Conservation (phyloP, 2,797 vertebrate genomes). For the Borostomias antarcticus region DNA sequence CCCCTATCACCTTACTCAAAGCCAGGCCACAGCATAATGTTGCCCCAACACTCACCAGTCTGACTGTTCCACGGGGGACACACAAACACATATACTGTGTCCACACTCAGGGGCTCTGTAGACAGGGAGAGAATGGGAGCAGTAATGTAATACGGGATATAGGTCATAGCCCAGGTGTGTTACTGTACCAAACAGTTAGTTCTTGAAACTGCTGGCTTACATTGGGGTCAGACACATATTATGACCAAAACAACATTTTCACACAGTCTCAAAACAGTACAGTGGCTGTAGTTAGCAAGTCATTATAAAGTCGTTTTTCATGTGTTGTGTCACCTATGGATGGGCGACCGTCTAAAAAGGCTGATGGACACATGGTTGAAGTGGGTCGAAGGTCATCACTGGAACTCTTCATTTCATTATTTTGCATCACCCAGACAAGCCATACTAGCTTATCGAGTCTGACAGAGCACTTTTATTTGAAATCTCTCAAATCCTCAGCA, state of each 20-base stretch:
- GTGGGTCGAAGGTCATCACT: not conserved
- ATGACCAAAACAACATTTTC: not conserved
- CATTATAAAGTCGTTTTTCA: not conserved
- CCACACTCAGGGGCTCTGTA: not conserved
- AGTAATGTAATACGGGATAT: conserved; percentile 5
- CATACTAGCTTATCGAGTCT: not conserved
- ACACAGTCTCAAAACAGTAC: not conserved
- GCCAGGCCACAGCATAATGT: conserved; percentile 11
- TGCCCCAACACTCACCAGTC: conserved; percentile 14
- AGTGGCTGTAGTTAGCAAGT: not conserved
- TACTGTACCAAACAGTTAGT: not conserved
- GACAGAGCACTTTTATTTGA: not conserved
- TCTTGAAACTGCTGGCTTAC: not conserved
- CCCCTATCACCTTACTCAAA: conserved; percentile 23
- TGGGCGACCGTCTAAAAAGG: not conserved
- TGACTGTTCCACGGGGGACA: not conserved
- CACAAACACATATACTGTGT: conserved; percentile 3
- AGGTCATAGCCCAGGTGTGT: not conserved
- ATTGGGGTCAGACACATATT: not conserved
- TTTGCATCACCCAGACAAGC: conserved; percentile 4
- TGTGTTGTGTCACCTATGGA: not conserved
- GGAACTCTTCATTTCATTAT: not conserved
- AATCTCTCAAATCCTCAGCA: not conserved
- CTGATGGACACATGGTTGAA: not conserved
- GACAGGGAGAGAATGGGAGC: not conserved